Percentiles rank a stretch among this genome's conserved stretches.
These are phyloP conservation scores for Phenacoccus solenopsis DNA, from an alignment of 1,140 invertebrate species.

Conservation along the genomic window DNA sequence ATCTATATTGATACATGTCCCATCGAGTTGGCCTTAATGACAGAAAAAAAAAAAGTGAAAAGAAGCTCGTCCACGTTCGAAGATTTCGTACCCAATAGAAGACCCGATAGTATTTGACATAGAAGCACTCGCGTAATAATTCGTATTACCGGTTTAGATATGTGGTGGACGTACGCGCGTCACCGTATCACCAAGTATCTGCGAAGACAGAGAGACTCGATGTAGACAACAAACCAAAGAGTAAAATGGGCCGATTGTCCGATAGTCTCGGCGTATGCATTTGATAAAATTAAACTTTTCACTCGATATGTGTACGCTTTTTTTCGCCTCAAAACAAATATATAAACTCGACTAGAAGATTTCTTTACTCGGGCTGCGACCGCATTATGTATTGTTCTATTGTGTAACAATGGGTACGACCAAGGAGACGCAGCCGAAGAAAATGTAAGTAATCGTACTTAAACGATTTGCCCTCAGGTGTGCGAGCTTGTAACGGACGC, in stretches of 20 bases:
- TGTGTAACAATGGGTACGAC: not conserved
- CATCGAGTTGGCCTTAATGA: not conserved
- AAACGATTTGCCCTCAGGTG: conserved; percentile 11
- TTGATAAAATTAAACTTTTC: not conserved
- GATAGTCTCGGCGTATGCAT: not conserved
- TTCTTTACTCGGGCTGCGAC: not conserved
- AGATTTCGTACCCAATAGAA: too few species aligned
- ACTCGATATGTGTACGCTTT: not conserved
- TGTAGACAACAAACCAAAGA: not conserved
- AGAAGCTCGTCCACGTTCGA: too few species aligned
- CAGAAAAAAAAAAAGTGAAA: too few species aligned
- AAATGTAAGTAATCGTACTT: conserved; percentile 11
- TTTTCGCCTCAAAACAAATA: not conserved
- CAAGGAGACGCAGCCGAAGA: not conserved
- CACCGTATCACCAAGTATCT: too few species aligned
- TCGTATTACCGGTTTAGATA: too few species aligned
- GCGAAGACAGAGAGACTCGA: too few species aligned
- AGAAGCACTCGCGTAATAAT: too few species aligned
- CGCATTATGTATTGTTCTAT: conserved; percentile 14
- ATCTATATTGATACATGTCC: not conserved
- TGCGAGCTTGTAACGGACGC: conserved; percentile 5
- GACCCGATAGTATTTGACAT: too few species aligned
- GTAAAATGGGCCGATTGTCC: not conserved
- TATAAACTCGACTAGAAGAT: not conserved
- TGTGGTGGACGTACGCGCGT: too few species aligned